phyloP scores from a whole-genome alignment of 2,888 invertebrate species.

The Criorhina ranunculi region DNA sequence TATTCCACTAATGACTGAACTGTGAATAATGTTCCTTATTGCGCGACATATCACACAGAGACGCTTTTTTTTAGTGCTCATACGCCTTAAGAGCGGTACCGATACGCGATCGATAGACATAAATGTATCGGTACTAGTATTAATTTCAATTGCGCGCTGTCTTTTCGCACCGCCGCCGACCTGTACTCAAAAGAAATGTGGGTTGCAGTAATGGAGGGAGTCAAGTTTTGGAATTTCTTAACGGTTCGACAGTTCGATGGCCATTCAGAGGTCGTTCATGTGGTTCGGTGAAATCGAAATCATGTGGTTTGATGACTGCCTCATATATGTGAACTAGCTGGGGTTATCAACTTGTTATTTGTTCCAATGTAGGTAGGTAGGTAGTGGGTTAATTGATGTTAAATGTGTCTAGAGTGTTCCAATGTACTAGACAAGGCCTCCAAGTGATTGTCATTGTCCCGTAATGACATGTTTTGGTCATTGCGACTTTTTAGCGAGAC shows the following conservation, averaged over 20 bases:
- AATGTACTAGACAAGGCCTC: too few species aligned
- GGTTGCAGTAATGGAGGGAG: constrained; percentile 46
- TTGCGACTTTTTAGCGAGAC: too few species aligned
- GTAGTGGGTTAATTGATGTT: too few species aligned
- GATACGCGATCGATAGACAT: constrained; percentile 28
- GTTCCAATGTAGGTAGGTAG: too few species aligned
- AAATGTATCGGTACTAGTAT: constrained; percentile 9
- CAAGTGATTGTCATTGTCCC: too few species aligned
- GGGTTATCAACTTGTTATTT: not conserved
- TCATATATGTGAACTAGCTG: not conserved
- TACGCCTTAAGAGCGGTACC: constrained; percentile 24
- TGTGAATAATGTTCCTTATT: constrained; percentile 26
- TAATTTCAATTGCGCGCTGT: constrained; percentile 50
- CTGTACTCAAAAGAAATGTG: constrained; percentile 38
- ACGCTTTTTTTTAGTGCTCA: constrained; percentile 29
- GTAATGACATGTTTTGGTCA: too few species aligned
- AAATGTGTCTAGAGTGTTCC: too few species aligned
- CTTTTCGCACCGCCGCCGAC: not conserved
- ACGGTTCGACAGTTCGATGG: constrained; percentile 24
- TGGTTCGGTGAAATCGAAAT: not conserved
- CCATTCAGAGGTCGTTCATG: constrained; percentile 14
- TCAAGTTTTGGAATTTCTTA: constrained; percentile 24
- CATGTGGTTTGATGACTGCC: not conserved
- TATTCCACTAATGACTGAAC: constrained; percentile 28
- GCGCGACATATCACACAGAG: constrained; percentile 56